Conservation (phyloP, 2,888 invertebrate species). For the Bibio marci region DNA sequence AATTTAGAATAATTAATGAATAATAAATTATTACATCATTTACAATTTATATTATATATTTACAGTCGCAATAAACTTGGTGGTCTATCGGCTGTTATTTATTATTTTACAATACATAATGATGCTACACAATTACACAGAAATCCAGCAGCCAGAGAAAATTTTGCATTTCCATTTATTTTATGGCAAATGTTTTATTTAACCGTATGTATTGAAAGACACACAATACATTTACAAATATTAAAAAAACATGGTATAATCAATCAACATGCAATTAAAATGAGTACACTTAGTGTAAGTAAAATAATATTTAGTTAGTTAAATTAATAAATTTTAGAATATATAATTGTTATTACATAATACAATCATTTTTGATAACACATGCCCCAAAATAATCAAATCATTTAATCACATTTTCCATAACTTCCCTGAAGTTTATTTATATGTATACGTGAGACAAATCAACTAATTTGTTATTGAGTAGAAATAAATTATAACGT, state of each 20-base stretch:
- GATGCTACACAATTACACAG: conserved; percentile 74
- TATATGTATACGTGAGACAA: no score
- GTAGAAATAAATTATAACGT: no score
- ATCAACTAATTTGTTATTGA: no score
- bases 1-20: background rate
- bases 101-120: conserved; percentile 67
- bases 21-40: background rate
- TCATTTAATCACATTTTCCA: no score
- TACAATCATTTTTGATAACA: no score
- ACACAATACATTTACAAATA: no score
- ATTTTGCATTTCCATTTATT: conserved; percentile 67
- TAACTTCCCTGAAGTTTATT: no score
- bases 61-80: conserved; percentile 55
- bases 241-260: no score
- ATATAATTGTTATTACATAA: no score
- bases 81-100: conserved; percentile 49
- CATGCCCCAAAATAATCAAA: no score
- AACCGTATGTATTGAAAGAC: conserved; percentile 32
- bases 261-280: conserved; percentile 11
- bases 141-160: conserved; percentile 73
- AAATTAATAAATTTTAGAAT: no score
- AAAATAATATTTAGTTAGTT: background rate
- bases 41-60: no score
- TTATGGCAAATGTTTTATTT: conserved; percentile 55
- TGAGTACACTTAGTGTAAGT: conserved; percentile 6